Conservation (phyloP, 2,888 invertebrate species). For the Linnaemya tessellans region DNA sequence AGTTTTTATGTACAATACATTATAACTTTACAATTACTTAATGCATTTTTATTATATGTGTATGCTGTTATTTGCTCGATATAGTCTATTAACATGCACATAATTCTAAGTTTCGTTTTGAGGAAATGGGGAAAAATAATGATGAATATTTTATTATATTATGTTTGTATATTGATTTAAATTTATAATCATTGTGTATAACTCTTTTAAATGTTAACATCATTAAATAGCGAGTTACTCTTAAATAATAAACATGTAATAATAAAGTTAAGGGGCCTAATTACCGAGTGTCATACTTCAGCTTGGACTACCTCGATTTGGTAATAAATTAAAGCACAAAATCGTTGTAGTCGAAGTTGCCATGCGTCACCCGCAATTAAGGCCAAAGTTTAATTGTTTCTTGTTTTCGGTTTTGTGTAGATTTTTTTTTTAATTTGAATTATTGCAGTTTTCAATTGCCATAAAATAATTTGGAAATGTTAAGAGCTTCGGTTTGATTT, state of each 20-base stretch:
- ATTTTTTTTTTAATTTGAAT: conserved; percentile 4
- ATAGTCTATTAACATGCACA: conserved; percentile 25
- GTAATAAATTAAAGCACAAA: too few relatives aligned
- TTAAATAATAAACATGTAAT: conserved; percentile 44
- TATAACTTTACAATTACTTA: conserved; percentile 40
- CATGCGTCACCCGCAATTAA: not conserved
- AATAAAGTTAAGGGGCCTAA: not conserved
- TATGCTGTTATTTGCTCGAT: conserved; percentile 19
- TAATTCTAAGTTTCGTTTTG: conserved; percentile 1
- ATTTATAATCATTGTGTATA: conserved; percentile 23
- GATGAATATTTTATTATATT: not conserved
- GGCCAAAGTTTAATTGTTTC: conserved; percentile 32
- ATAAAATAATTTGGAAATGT: conserved; percentile 50
- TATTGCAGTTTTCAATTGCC: conserved; percentile 36
- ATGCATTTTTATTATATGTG: conserved; percentile 1
- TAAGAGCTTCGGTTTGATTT: conserved; percentile 10
- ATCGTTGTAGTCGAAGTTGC: too few relatives aligned
- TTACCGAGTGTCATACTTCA: not conserved
- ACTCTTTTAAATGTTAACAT: conserved; percentile 40
- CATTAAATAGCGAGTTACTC: conserved; percentile 19
- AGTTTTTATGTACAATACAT: conserved; percentile 44
- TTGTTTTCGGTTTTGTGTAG: not conserved
- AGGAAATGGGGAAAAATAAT: conserved; percentile 10
- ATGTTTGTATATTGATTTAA: not conserved
- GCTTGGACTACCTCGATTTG: too few relatives aligned